A percentile compares a stretch with the other conserved stretches of the same genome.
Conservation (phyloP, 2,888 invertebrate species). For the Diaperis boleti region DNA sequence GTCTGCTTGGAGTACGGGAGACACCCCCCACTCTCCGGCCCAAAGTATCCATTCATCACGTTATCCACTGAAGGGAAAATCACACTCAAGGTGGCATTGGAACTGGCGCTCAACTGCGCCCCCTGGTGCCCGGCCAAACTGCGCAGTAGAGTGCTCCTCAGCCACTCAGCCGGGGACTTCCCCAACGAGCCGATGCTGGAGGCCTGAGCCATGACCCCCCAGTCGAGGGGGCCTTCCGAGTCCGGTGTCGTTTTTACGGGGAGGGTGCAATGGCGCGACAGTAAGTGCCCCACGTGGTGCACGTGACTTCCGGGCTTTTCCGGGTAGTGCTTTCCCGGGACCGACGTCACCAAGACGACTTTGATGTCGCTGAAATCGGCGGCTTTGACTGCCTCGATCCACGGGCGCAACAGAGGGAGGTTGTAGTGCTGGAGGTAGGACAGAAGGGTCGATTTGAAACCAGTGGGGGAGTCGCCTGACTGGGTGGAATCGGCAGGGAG, state of each 20-base stretch:
- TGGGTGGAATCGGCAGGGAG: conserved; percentile 69
- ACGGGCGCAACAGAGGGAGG: conserved; percentile 74
- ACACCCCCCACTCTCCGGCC: conserved; percentile 86
- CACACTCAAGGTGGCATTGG: conserved; percentile 70
- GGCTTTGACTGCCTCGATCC: conserved; percentile 79
- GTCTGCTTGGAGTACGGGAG: conserved; percentile 81
- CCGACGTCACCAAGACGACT: conserved; percentile 87
- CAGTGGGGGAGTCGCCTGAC: conserved; percentile 84
- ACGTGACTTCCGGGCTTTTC: conserved; percentile 65
- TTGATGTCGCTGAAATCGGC: conserved; percentile 88
- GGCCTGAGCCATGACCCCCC: conserved; percentile 82
- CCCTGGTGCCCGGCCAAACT: conserved; percentile 71
- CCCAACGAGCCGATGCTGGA: conserved; percentile 93
- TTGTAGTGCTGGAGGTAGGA: conserved; percentile 84
- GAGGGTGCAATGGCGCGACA: conserved; percentile 65
- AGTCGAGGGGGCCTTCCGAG: conserved; percentile 62
- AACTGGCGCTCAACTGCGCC: conserved; percentile 68
- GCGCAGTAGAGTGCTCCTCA: conserved; percentile 80
- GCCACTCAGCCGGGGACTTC: conserved; percentile 77
- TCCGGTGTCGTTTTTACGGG: conserved; percentile 58
- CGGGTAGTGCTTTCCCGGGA: conserved; percentile 81
- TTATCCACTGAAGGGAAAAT: conserved; percentile 87
- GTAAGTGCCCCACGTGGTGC: conserved; percentile 71
- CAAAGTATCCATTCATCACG: conserved; percentile 87
- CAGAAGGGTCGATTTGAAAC: conserved; percentile 83